phyloP scores from a whole-genome alignment of 2,113 vertebrate genomes.

The Galbula dea region DNA sequence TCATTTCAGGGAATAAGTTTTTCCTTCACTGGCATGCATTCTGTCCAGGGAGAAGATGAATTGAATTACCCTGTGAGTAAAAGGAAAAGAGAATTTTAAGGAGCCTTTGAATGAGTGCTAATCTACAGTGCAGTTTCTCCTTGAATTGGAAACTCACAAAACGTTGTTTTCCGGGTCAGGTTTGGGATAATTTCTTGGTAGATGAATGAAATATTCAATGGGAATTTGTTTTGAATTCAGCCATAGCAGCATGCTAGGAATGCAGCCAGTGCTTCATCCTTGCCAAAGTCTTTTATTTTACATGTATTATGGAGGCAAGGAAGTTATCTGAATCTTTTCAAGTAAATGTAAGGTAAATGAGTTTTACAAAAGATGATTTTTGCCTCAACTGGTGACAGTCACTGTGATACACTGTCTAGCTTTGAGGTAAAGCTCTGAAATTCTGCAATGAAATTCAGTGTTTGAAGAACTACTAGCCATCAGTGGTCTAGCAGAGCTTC shows the following conservation, averaged over 20 bases:
- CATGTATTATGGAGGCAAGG: background rate
- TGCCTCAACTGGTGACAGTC: background rate
- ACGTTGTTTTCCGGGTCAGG: background rate
- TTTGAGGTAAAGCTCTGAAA: background rate
- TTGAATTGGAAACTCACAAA: background rate
- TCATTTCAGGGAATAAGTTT: conserved; percentile 13
- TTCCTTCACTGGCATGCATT: background rate
- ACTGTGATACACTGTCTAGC: background rate
- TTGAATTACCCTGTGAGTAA: background rate
- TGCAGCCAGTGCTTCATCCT: background rate
- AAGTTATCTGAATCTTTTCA: background rate
- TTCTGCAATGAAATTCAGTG: background rate
- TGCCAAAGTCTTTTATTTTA: background rate
- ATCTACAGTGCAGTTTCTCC: background rate
- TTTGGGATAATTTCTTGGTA: background rate
- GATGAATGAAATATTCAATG: background rate
- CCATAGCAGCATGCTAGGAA: background rate
- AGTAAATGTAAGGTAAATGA: background rate
- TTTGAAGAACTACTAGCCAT: background rate
- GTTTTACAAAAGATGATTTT: background rate
- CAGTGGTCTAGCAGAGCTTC: background rate
- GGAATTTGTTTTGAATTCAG: background rate
- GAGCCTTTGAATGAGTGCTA: background rate
- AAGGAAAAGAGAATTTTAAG: background rate
- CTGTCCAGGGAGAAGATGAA: background rate